Conservation (phyloP, 2,113 vertebrate species). For the Ammodytes dubius region DNA sequence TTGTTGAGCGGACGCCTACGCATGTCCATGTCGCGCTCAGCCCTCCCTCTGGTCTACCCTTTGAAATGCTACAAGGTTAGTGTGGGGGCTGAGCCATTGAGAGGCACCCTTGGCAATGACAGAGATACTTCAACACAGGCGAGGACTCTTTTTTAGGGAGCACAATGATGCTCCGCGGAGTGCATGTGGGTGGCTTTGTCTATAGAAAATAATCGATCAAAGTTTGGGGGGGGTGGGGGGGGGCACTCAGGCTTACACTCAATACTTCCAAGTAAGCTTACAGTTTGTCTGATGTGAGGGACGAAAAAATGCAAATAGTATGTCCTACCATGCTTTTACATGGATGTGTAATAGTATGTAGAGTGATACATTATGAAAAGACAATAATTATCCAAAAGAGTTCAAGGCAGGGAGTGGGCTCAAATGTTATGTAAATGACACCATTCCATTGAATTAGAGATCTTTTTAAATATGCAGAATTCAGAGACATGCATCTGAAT, state of each 20-base stretch:
- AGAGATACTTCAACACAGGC: constrained; percentile 71
- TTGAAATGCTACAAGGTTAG: constrained; percentile 72
- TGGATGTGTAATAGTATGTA: constrained; percentile 24
- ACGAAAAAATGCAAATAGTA: constrained; percentile 44
- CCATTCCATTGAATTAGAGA: constrained; percentile 5
- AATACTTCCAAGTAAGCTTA: constrained; percentile 35
- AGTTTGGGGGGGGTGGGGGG: background rate
- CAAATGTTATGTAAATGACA: constrained; percentile 49
- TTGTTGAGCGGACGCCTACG: constrained; percentile 61
- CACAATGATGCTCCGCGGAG: constrained; percentile 63
- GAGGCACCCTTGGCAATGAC: constrained; percentile 57
- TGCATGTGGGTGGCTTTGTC: constrained; percentile 68
- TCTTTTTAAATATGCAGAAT: constrained; percentile 16
- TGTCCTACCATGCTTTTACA: constrained; percentile 18
- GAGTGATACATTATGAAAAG: background rate
- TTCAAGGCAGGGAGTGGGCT: constrained; percentile 16
- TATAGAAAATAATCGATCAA: constrained; percentile 48
- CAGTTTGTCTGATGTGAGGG: constrained; percentile 38
- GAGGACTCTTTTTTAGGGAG: constrained; percentile 67
- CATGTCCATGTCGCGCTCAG: constrained; percentile 53
- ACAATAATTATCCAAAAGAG: constrained; percentile 59
- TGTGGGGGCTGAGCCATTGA: constrained; percentile 73
- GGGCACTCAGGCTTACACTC: constrained; percentile 12
- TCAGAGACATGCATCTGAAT: constrained; percentile 10
- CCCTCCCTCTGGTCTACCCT: constrained; percentile 62